Base-by-base conservation (phyloP, 2,888 invertebrate species). In the Dolomedes plantarius region DNA sequence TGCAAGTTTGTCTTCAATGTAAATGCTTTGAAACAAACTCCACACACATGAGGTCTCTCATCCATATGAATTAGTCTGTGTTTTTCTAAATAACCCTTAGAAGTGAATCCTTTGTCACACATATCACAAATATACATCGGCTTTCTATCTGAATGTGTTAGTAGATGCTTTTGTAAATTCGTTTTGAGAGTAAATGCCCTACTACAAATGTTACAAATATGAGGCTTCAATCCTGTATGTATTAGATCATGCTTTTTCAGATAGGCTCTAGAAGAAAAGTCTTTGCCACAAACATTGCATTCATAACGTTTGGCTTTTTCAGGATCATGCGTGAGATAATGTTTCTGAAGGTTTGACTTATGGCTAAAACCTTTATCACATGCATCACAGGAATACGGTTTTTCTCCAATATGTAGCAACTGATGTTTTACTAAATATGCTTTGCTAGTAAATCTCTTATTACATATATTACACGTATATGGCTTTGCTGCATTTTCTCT, bases 281-380 rank as follows among this genome's bases (percentile, higher is more conserved):
- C 83, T 31, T 85, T 85, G 1, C 83, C 83, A 32, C 83, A 85
- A 6, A 73, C 73, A 1, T 27, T n/a, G n/a, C 83, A 85, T 29
- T 67, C 62, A 39, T 85, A 85, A 0, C 82, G 64, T 27, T 69
- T 69, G 2, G 82, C 82, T 41, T 85, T 85, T 32, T 85, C 77
- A 1, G 83, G 83, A 56, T 85, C 77, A 23, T 85, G 83, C 6
- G 68, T 85, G 7, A 73, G 56, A 36, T 85, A 85, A 39, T 85
- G 83, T 50, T 85, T 85, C 46, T 85, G 83, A 6, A 85, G 39
- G 68, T 85, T 85, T 6, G 77, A 77, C 29, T 85, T 85, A 31
- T 85, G 83, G 27, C 83, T 85, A 36, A 85, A 85, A n/a, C 76
- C 67, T 67, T 77, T 85, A n/a, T 85, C 83, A 23, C 83, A 85